Evolutionary conservation across 2,797 vertebrate species (phyloP).

Genomic region (Lepilemur ruficaudatus): DNA sequence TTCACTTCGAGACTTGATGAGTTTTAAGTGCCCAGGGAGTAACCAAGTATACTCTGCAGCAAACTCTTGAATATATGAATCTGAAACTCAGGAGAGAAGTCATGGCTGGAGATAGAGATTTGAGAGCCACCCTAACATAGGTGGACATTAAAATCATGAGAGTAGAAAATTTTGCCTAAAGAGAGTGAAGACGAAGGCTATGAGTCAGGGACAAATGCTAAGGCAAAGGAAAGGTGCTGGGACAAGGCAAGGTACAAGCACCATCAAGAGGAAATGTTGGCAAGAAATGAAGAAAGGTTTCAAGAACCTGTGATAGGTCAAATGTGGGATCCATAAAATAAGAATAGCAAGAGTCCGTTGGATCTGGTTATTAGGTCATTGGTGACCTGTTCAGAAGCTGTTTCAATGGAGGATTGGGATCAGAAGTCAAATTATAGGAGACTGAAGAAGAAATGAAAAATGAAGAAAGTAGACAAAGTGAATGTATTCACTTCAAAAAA

Average conservation of each 20-base stretch:
- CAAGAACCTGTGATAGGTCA: not conserved
- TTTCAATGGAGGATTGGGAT: not conserved
- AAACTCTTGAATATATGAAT: not conserved
- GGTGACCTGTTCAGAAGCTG: not conserved
- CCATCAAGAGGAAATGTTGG: not conserved
- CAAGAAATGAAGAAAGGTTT: not conserved
- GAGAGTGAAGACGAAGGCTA: not conserved
- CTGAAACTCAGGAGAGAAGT: not conserved
- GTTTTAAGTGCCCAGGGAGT: not conserved
- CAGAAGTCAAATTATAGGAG: not conserved
- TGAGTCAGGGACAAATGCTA: not conserved
- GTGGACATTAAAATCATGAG: not conserved
- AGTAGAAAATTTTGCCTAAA: not conserved
- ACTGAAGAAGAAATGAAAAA: not conserved
- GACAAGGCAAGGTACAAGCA: not conserved
- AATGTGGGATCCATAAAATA: not conserved
- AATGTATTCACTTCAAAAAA: not conserved
- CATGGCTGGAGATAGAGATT: not conserved
- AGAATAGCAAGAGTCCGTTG: not conserved
- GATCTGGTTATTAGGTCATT: not conserved
- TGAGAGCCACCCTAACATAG: not conserved
- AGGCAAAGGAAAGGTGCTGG: not conserved
- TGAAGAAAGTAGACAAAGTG: not conserved
- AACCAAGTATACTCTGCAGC: not conserved
- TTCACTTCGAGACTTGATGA: not conserved